Percentiles rank a stretch among this genome's conserved stretches.
Evolutionary conservation across 2,797 vertebrate species (phyloP).

Genomic region (Hafferia zeledoni): DNA sequence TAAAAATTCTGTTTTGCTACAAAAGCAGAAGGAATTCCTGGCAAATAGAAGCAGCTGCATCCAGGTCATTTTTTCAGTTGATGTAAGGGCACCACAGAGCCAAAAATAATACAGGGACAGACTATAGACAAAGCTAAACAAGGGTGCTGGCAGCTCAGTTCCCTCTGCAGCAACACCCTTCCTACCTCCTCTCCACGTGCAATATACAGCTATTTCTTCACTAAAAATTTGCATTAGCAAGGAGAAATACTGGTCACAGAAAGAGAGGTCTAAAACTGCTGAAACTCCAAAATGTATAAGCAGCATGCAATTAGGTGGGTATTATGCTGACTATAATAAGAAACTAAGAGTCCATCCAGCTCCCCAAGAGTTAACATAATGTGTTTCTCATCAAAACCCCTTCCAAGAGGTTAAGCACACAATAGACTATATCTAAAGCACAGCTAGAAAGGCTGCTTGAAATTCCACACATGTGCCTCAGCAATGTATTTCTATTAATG

Average conservation of each 20-base stretch:
- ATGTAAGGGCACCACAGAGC: background rate
- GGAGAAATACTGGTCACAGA: background rate
- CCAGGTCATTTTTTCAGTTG: background rate
- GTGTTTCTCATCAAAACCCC: conserved; percentile 74
- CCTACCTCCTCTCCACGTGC: background rate
- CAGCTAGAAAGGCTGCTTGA: conserved; percentile 75
- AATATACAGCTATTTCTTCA: background rate
- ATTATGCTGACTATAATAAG: conserved; percentile 3
- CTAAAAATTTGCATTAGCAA: background rate
- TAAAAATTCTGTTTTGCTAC: background rate
- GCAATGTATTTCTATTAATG: conserved; percentile 89
- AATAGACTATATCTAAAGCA: conserved; percentile 75
- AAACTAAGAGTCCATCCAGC: background rate
- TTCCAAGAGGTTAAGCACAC: conserved; percentile 74
- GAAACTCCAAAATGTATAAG: conserved; percentile 24
- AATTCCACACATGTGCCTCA: conserved; percentile 82
- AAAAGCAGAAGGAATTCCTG: conserved; percentile 37
- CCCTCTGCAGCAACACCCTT: background rate
- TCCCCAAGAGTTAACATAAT: conserved; percentile 61
- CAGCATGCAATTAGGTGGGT: background rate
- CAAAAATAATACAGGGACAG: conserved; percentile 23
- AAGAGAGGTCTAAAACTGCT: conserved; percentile 21
- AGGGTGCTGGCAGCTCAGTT: background rate
- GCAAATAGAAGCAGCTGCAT: background rate
- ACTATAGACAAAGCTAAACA: background rate